A percentile compares a stretch with the other conserved stretches of the same genome.
These are phyloP conservation scores for Erebia palarica DNA, from an alignment of 2,888 invertebrate genomes.

Conservation along the genomic window DNA sequence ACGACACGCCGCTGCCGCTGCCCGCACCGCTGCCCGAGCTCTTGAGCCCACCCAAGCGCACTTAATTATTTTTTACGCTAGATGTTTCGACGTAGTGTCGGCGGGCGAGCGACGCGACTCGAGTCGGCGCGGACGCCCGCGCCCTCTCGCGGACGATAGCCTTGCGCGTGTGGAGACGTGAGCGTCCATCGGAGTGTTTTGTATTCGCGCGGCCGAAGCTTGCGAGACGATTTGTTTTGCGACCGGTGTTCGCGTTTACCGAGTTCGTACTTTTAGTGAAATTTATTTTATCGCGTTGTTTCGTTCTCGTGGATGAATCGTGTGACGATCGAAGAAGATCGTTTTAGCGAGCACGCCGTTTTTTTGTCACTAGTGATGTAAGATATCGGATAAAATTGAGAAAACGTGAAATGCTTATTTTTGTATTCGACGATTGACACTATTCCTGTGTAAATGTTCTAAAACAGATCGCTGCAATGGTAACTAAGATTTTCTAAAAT, in stretches of 20 bases:
- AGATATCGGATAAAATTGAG: conserved; percentile 77
- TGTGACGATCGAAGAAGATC: conserved; percentile 64
- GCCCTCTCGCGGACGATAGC: conserved; percentile 65
- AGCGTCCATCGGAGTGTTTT: conserved; percentile 73
- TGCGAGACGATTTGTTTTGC: conserved; percentile 77
- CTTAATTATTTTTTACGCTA: conserved; percentile 74
- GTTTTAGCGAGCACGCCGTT: conserved; percentile 71
- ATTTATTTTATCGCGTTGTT: conserved; percentile 59
- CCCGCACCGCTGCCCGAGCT: conserved; percentile 80
- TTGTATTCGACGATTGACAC: conserved; percentile 79
- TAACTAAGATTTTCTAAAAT: conserved; percentile 36
- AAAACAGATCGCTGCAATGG: conserved; percentile 44
- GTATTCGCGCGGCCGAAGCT: conserved; percentile 78
- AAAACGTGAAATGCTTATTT: conserved; percentile 81
- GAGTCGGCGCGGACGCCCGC: conserved; percentile 45
- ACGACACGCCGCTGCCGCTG: conserved; percentile 78
- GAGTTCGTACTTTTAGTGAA: conserved; percentile 61
- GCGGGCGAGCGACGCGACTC: conserved; percentile 60
- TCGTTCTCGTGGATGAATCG: conserved; percentile 60
- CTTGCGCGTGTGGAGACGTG: conserved; percentile 68
- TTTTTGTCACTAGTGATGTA: conserved; percentile 76
- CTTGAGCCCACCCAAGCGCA: conserved; percentile 77
- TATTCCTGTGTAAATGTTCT: conserved; percentile 75
- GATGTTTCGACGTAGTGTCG: conserved; percentile 63
- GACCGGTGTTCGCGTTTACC: conserved; percentile 70